Evolutionary conservation across 2,797 vertebrate genomes (phyloP).

Genomic region (Lutjanus campechanus): DNA sequence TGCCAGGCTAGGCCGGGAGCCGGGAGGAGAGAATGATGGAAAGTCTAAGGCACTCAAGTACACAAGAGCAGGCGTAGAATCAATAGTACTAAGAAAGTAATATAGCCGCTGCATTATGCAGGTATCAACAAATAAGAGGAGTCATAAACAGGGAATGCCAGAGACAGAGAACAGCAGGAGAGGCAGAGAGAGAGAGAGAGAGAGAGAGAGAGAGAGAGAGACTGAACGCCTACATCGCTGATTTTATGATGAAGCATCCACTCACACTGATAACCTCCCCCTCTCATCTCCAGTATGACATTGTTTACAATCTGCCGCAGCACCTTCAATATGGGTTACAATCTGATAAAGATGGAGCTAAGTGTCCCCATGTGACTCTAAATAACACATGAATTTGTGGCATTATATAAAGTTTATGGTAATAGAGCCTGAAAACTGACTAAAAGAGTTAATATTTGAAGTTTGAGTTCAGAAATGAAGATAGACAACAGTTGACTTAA

Average conservation of each 20-base stretch:
- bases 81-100: slow-evolving; percentile 38
- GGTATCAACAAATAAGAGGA: slow-evolving; percentile 39
- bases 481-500: not conserved
- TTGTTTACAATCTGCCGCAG: slow-evolving; percentile 42
- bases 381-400: not conserved
- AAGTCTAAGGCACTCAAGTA: slow-evolving; percentile 31
- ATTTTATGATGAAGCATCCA: slow-evolving; percentile 29
- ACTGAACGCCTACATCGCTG: not conserved
- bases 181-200: slow-evolving; percentile 2
- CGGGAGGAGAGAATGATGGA: slow-evolving; percentile 35
- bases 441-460: not conserved
- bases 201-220: not conserved
- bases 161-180: slow-evolving; percentile 20
- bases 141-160: slow-evolving; percentile 9
- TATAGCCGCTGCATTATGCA: slow-evolving; percentile 23
- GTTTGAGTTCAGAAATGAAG: not conserved
- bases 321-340: slow-evolving; percentile 3
- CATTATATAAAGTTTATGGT: slow-evolving; percentile 1
- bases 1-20: slow-evolving; percentile 44
- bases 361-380: not conserved
- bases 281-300: slow-evolving; percentile 14
- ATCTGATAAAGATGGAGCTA: slow-evolving; percentile 9
- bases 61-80: slow-evolving; percentile 15
- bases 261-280: slow-evolving; percentile 10
- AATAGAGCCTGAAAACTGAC: not conserved